phyloP scores from a whole-genome alignment of 2,113 vertebrate genomes.

The Myotis davidii region DNA sequence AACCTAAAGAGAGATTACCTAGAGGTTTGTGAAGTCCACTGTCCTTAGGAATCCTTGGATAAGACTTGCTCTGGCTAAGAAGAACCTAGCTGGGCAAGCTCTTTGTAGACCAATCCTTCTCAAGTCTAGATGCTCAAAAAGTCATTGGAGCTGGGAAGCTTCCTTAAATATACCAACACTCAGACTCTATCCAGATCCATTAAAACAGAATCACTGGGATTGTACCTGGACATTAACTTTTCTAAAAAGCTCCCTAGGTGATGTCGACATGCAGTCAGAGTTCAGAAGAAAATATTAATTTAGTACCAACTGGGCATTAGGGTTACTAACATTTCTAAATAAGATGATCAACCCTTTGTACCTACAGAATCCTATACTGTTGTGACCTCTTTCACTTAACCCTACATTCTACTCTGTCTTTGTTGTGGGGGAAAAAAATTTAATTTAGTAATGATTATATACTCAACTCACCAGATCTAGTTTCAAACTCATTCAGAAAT shows the following conservation, averaged over 20 bases:
- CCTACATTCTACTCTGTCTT: not conserved
- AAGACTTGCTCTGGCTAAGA: not conserved
- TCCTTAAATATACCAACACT: not conserved
- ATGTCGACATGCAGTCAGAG: not conserved
- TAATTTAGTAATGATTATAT: not conserved
- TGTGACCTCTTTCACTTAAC: not conserved
- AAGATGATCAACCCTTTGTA: not conserved
- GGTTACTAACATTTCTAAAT: not conserved
- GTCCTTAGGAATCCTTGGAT: not conserved
- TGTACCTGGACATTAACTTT: not conserved
- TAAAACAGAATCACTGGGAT: not conserved
- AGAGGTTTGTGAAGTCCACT: not conserved
- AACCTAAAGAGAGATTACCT: not conserved
- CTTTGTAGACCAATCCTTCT: not conserved
- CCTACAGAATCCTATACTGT: not conserved
- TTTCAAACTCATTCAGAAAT: constrained; percentile 10
- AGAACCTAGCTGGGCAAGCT: not conserved
- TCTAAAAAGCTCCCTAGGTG: not conserved
- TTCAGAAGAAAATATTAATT: not conserved
- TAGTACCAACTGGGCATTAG: not conserved
- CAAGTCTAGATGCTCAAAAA: not conserved
- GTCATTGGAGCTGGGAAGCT: not conserved
- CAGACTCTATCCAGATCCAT: not conserved
- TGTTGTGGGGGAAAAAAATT: not conserved
- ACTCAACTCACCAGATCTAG: not conserved